phyloP scores from a whole-genome alignment of 2,113 vertebrate species.

The Larimichthys crocea region DNA sequence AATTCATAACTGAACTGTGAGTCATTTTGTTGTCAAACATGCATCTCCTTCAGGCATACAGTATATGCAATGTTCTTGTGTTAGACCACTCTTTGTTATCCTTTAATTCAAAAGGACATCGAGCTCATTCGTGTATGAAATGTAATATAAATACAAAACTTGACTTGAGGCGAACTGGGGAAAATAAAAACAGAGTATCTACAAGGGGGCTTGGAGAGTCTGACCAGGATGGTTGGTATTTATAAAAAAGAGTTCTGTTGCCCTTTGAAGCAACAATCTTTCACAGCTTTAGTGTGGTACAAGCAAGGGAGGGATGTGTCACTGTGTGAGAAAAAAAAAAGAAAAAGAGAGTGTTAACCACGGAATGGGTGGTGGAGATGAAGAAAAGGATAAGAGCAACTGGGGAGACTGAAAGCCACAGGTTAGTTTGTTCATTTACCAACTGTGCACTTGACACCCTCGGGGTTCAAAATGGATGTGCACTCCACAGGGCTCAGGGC shows the following conservation, averaged over 20 bases:
- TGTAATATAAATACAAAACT: slow-evolving; percentile 6
- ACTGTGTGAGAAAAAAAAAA: not conserved
- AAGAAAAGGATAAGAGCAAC: slow-evolving; percentile 26
- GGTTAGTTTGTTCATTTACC: slow-evolving; percentile 62
- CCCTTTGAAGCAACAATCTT: slow-evolving; percentile 21
- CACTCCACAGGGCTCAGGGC: slow-evolving; percentile 38
- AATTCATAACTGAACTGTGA: slow-evolving; percentile 33
- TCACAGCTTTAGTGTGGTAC: slow-evolving; percentile 19
- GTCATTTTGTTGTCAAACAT: slow-evolving; percentile 20
- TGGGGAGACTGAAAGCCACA: slow-evolving; percentile 45
- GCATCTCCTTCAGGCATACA: not conserved
- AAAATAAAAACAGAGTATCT: not conserved
- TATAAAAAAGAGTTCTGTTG: slow-evolving; percentile 6
- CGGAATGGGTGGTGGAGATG: slow-evolving; percentile 6
- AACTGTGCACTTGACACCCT: slow-evolving; percentile 52
- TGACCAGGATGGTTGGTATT: slow-evolving; percentile 5
- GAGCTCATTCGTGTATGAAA: slow-evolving; percentile 9
- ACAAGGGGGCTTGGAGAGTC: not conserved
- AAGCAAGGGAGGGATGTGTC: slow-evolving; percentile 4
- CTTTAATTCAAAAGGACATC: slow-evolving; percentile 1
- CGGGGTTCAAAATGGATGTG: slow-evolving; percentile 49
- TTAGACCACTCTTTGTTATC: not conserved
- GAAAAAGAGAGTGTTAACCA: not conserved
- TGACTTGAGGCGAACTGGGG: slow-evolving; percentile 5
- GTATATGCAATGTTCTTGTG: slow-evolving; percentile 6